Base-by-base conservation (phyloP, 2,113 vertebrate genomes). In the Hyperopisus bebe region DNA sequence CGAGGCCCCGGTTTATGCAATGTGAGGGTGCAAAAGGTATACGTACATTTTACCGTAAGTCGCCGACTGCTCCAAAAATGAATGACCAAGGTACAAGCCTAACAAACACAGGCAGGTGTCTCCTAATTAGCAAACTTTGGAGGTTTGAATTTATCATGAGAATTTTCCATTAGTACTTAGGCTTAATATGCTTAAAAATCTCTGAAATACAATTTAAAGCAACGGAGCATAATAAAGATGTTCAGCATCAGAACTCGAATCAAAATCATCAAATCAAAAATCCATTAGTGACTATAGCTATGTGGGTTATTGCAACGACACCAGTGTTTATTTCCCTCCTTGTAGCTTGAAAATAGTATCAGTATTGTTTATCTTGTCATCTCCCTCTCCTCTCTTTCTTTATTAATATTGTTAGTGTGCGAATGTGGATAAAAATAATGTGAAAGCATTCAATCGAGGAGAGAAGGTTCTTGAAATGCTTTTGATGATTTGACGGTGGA, bases 1-100 rank as follows among this genome's bases (percentile, higher is more conserved):
- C 90, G 88, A 92, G 93, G 77, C 86, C 84, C 89, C 91, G 91
- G 90, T 90, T 91, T 77, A 91, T 35, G 27, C 77, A 90, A 92
- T 92, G 92, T 93, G 91, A 94, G 93, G 93, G 93, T 44, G 31
- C 7, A 47, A 11, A n/a, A 89, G 58, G 89, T 91, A 13, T 48
- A 91, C 85, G 83, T 51, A 80, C 86, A 91, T 48, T 92, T 93
- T 92, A 92, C 94, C 89, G 86, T 88, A 89, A 90, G 91, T 90
- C 89, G 90, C 92, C 95, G 94, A 95, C 94, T 94, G 92, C 93
- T 94, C 93, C 92, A 94, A 94, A 93, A 90, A 88, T 90, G 44
- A 48, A 91, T 91, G 90, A 66, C n/a, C 53, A 13, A 35, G 21
- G 42, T 88, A 62, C 51, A 91, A 82, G 89, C 91, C 89, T 92